Percentiles rank a stretch among this genome's conserved stretches.
Conservation (phyloP, 1,140 invertebrate species). For the Drosophila pseudoananassae region DNA sequence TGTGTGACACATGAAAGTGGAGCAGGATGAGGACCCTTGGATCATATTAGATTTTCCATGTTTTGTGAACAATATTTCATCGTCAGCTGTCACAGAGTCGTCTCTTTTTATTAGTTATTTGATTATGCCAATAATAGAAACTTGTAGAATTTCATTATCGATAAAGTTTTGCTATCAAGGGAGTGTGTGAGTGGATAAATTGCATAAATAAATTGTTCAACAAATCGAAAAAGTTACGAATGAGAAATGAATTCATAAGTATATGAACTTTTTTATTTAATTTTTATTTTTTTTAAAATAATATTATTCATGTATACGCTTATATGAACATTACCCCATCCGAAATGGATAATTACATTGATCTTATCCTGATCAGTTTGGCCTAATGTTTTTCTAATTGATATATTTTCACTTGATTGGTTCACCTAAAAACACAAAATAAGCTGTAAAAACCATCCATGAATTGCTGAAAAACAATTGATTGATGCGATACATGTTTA, state of each 20-base stretch:
- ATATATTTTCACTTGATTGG: constrained; percentile 54
- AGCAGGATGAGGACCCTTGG: constrained; percentile 19
- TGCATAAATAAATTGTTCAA: constrained; percentile 12
- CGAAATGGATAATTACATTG: constrained; percentile 23
- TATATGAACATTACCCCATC: neutral
- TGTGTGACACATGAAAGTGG: constrained; percentile 34
- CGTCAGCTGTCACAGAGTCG: constrained; percentile 57
- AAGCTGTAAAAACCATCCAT: constrained; percentile 22
- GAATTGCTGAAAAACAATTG: constrained; percentile 57
- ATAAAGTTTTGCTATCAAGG: constrained; percentile 53
- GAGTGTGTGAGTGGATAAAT: constrained; percentile 39
- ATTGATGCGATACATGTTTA: constrained; percentile 45
- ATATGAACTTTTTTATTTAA: neutral
- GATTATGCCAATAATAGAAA: constrained; percentile 80
- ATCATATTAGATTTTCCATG: constrained; percentile 61
- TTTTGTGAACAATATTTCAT: constrained; percentile 78
- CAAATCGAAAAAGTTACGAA: constrained; percentile 10
- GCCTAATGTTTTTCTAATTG: constrained; percentile 63
- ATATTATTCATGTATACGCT: neutral
- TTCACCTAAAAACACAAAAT: constrained; percentile 18
- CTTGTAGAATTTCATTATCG: constrained; percentile 73
- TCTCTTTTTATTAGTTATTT: constrained; percentile 68
- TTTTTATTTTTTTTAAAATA: neutral
- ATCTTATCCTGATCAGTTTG: constrained; percentile 35
- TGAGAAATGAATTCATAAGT: constrained; percentile 11